These are phyloP conservation scores for Meteorus cinctellus DNA, from an alignment of 2,888 invertebrate species.

Conservation along the genomic window DNA sequence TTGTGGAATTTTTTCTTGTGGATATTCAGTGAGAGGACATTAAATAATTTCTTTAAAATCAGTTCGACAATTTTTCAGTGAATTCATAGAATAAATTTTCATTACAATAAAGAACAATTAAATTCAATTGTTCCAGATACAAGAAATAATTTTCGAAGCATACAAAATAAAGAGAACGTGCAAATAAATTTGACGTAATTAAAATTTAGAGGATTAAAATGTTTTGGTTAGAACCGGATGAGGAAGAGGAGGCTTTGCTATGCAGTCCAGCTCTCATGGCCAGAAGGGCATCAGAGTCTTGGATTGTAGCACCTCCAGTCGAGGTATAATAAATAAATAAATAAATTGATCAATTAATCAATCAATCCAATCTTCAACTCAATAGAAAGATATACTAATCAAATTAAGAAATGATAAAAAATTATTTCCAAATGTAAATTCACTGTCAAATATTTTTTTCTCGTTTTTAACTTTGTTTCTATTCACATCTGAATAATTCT, in stretches of 20 bases:
- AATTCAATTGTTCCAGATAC: too few relatives aligned
- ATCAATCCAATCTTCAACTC: not conserved
- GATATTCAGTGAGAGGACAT: not conserved
- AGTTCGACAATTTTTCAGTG: not conserved
- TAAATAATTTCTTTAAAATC: not conserved
- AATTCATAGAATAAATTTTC: not conserved
- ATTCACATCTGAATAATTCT: not conserved
- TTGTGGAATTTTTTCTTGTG: constrained; percentile 11
- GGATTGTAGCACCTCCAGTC: constrained; percentile 90
- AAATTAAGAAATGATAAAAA: not conserved
- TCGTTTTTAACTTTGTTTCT: not conserved
- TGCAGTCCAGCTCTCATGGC: constrained; percentile 92
- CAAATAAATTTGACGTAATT: not conserved
- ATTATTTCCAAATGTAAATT: too few relatives aligned
- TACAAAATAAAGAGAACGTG: not conserved
- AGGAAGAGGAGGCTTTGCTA: constrained; percentile 89
- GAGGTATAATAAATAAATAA: constrained; percentile 78
- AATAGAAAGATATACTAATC: not conserved
- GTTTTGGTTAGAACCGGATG: constrained; percentile 85
- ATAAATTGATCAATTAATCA: not conserved
- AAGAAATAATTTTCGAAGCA: not conserved
- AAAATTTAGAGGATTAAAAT: constrained; percentile 69
- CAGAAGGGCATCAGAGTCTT: constrained; percentile 89
- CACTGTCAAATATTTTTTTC: too few relatives aligned
- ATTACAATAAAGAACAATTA: too few relatives aligned